Conservation (phyloP, 2,888 invertebrate genomes). For the Drepanosiphum platanoidis region DNA sequence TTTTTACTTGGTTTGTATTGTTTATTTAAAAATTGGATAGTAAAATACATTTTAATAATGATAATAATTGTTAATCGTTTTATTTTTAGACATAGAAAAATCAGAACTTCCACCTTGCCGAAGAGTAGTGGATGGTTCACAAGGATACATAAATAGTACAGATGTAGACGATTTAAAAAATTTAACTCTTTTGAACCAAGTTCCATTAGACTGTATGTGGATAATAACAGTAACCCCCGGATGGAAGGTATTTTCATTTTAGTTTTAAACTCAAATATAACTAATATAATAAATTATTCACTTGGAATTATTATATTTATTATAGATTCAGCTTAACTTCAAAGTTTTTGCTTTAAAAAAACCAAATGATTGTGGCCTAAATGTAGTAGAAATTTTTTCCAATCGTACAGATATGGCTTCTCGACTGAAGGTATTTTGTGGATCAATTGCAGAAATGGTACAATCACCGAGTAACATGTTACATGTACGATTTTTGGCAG, state of each 20-base stretch:
- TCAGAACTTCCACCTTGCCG: constrained; percentile 74
- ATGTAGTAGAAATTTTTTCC: constrained; percentile 80
- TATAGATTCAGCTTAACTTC: constrained; percentile 78
- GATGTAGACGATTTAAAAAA: constrained; percentile 71
- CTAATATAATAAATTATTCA: neutral
- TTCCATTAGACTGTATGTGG: constrained; percentile 81
- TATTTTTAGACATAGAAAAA: constrained; percentile 46
- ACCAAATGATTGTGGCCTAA: constrained; percentile 82
- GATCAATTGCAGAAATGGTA: constrained; percentile 84
- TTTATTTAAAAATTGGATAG: too few species aligned
- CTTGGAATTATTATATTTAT: neutral
- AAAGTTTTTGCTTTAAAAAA: constrained; percentile 74
- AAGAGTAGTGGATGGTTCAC: constrained; percentile 69
- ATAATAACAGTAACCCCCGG: constrained; percentile 73
- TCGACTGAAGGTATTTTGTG: constrained; percentile 80
- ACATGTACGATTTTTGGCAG: constrained; percentile 79
- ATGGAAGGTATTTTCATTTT: constrained; percentile 72
- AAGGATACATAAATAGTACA: constrained; percentile 67
- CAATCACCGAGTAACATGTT: constrained; percentile 76
- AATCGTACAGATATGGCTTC: constrained; percentile 72
- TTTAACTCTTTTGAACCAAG: constrained; percentile 63
- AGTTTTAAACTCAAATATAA: neutral
- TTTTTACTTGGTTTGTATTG: too few species aligned
- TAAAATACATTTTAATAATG: too few species aligned
- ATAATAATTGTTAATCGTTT: neutral